Percentiles rank a stretch among this genome's conserved stretches.
Conservation (phyloP, 2,888 invertebrate species). For the Hydrotaea diabolus region DNA sequence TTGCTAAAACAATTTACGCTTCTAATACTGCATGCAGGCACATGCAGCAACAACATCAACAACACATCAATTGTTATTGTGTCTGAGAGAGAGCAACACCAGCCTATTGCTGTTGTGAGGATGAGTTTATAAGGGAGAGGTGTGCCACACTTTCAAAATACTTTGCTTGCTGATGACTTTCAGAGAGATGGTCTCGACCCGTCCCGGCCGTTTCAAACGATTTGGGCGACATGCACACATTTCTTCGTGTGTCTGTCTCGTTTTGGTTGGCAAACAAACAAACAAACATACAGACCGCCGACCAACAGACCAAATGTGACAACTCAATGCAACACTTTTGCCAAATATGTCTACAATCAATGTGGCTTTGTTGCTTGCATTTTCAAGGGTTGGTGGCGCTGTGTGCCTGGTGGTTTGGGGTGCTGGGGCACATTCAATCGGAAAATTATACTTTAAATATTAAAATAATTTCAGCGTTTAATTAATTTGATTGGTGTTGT, state of each 20-base stretch:
- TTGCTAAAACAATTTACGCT: conserved; percentile 66
- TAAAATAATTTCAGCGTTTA: conserved; percentile 37
- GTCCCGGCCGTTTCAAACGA: background rate
- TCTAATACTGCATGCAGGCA: conserved; percentile 55
- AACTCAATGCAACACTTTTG: conserved; percentile 16
- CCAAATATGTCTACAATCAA: conserved; percentile 5
- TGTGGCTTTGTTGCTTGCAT: background rate
- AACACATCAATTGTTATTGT: background rate
- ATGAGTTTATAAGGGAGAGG: background rate
- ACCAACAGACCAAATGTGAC: conserved; percentile 16
- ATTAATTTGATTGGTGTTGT: conserved; percentile 40
- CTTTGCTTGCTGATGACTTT: background rate
- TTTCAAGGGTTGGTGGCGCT: background rate
- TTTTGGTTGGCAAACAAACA: too few species aligned
- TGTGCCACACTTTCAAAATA: background rate
- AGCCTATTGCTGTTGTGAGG: background rate
- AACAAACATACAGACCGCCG: background rate
- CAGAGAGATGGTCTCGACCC: background rate
- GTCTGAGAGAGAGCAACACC: background rate
- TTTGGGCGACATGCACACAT: conserved; percentile 2
- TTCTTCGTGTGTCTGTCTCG: background rate
- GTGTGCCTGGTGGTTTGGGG: background rate
- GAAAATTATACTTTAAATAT: conserved; percentile 36
- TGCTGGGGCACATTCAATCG: background rate
- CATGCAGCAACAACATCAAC: conserved; percentile 1